Evolutionary conservation across 2,113 vertebrate species (phyloP), one percentile per base, ranked within the genome.

Genomic region (Melanostigma gelatinosum): DNA sequence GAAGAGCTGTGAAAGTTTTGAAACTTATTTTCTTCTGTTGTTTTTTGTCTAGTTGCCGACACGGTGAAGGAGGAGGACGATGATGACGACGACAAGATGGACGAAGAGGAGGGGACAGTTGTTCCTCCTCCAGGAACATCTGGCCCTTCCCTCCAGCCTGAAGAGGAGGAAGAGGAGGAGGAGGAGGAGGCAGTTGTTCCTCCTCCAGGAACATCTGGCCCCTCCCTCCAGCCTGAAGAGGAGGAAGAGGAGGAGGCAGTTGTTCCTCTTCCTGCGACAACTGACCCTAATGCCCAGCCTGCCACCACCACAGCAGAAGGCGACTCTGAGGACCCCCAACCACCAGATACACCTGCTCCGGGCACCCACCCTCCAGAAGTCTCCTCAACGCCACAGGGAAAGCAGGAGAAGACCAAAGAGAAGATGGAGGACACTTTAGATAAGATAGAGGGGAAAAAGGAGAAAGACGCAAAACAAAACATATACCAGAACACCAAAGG

Each of bases 21-120:
- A 27, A 72, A 22, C 6, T 4, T 0, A 13, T 52, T 69, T 48
- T 44, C 11, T 44, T 24, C 13, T 71, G 11, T 18, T 50, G 60
- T 77, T 29, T 52, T 29, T 54, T 77, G 38, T 64, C 4, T 6
- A 89, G 87, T 83, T 67, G n/a, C 70, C 0, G 88, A 90, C 16
- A 44, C 8, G 0, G 32, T 13, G 20, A 86, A 82, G 0, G 80
- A 27, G 0, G 46, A 69, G 0, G 81, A 50, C 0, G 68, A 40
- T 2, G 74, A 60, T 2, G 73, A 52, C 0, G 36, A 1, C 0
- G 69, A 55, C 0, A 66, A 52, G 3, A 22, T 15, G 6, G 22
- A 44, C 1, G 73, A 52, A 12, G 67, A 72, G 0, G 71, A 77
- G 6, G 50, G 0, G 15, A 40, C 24, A 8, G 0, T 13, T 6